These are phyloP conservation scores for Hoplostethus atlanticus DNA, from an alignment of 2,797 vertebrate species.

Conservation along the genomic window DNA sequence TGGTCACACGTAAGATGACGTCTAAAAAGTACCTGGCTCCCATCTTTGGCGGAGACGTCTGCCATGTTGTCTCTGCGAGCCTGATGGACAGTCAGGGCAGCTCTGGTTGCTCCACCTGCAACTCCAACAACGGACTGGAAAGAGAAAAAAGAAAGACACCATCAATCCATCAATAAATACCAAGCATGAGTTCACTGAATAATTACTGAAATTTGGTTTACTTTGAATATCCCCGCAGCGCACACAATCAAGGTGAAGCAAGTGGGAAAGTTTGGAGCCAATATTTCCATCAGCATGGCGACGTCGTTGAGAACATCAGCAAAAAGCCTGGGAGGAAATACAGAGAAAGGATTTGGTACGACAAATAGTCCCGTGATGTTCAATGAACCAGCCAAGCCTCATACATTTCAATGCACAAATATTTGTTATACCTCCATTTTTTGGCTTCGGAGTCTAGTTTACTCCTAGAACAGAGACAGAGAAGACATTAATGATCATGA, in stretches of 20 bases:
- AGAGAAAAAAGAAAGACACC: background rate
- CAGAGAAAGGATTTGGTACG: background rate
- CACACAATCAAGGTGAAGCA: conserved; percentile 89
- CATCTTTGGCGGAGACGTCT: conserved; percentile 94
- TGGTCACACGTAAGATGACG: background rate
- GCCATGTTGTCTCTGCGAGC: conserved; percentile 96
- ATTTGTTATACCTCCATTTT: conserved; percentile 88
- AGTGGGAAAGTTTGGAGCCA: conserved; percentile 87
- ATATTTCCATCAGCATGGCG: conserved; percentile 93
- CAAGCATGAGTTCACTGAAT: background rate
- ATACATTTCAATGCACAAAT: background rate
- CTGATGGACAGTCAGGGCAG: conserved; percentile 93
- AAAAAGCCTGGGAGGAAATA: conserved; percentile 84
- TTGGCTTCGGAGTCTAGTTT: conserved; percentile 94
- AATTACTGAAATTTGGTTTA: conserved; percentile 51
- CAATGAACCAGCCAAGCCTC: background rate
- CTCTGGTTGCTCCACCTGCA: conserved; percentile 92
- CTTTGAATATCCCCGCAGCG: conserved; percentile 90
- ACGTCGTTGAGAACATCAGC: conserved; percentile 92
- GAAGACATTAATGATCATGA: background rate
- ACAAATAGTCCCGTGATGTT: background rate
- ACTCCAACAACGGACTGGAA: conserved; percentile 91
- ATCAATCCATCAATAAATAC: background rate
- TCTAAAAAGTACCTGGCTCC: conserved; percentile 88
- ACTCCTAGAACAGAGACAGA: conserved; percentile 78